Conservation (phyloP, 2,888 invertebrate species). For the Xestia rhomboidea region DNA sequence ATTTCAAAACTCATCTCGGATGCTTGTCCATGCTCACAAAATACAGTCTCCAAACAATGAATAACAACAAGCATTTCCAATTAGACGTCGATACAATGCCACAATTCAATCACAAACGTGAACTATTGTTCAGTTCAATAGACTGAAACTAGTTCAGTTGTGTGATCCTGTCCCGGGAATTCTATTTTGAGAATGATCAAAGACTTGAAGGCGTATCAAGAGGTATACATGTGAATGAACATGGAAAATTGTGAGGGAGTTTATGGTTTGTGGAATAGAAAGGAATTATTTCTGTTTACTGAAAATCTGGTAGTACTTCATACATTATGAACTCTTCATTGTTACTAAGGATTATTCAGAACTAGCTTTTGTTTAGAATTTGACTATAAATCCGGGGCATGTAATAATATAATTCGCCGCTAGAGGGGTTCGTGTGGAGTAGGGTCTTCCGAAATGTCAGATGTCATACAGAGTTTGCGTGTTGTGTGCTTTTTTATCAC, state of each 20-base stretch:
- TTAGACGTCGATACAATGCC: slow-evolving; percentile 67
- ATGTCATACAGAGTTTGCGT: too few species aligned
- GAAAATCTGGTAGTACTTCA: background rate
- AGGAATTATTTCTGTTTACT: background rate
- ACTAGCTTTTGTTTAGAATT: too few species aligned
- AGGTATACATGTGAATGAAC: slow-evolving; percentile 21
- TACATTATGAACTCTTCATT: background rate
- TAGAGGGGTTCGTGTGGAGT: too few species aligned
- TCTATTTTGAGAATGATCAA: slow-evolving; percentile 69
- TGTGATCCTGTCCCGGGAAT: slow-evolving; percentile 34
- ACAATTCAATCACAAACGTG: slow-evolving; percentile 56
- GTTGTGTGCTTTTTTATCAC: too few species aligned
- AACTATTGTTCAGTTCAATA: slow-evolving; percentile 55
- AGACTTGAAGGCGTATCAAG: slow-evolving; percentile 64
- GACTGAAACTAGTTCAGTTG: slow-evolving; percentile 41
- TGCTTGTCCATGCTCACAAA: background rate
- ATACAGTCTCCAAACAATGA: slow-evolving; percentile 36
- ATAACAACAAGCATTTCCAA: slow-evolving; percentile 65
- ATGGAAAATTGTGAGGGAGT: slow-evolving; percentile 25
- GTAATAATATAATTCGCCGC: too few species aligned
- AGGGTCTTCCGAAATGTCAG: too few species aligned
- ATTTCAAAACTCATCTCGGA: slow-evolving; percentile 10
- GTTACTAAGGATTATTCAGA: background rate
- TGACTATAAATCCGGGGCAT: too few species aligned
- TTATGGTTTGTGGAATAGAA: background rate